Base-by-base conservation (phyloP, 2,113 vertebrate genomes). In the Psittacula cyanocephala region DNA sequence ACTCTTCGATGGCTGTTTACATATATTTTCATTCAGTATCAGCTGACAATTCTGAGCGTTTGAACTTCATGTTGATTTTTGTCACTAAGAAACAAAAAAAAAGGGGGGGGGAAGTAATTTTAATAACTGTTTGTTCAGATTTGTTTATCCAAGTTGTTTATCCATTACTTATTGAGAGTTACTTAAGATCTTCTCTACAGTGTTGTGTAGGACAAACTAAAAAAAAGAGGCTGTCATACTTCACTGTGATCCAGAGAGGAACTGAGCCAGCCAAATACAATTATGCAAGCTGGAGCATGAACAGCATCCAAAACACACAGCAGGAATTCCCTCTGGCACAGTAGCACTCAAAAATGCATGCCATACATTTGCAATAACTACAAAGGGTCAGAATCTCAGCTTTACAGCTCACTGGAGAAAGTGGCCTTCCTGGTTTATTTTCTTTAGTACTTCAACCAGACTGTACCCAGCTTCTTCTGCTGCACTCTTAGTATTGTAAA, bases 241-340 rank as follows among this genome's bases (percentile, higher is more conserved):
- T 49, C 47, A 50, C 50, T 94, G 75, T 74, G 72, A 67, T 92
- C 67, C 57, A 75, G 55, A 71, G 68, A 88, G 82, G 72, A 91
- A 52, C 64, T 68, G 52, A 88, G 76, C 52, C 79, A 86, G 86
- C 39, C 8, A 0, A 86, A 81, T 31, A 83, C 11, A 67, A 44
- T 95, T 91, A 96, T 74, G 82, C 72, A 93, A 93, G 55, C 60
- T 88, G 85, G 71, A 91, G 74, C 24, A 71, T 7, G 18, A 90
- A 47, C 27, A 75, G 22, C 24, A 49, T 93, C 85, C 82, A 93
- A 90, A 93, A 63, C 22, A 52, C 18, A 86, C 67, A 86, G 13
- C 17, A 1, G 6, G 53, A 91, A 89, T 91, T 97, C 60, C 60
- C 80, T 39, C 39, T 93, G 80, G 76, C 64, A 84, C 46, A 46